Percentiles rank a stretch among this genome's conserved stretches.
Evolutionary conservation across 2,888 invertebrate genomes (phyloP).

Genomic region (Drosophila anceps): DNA sequence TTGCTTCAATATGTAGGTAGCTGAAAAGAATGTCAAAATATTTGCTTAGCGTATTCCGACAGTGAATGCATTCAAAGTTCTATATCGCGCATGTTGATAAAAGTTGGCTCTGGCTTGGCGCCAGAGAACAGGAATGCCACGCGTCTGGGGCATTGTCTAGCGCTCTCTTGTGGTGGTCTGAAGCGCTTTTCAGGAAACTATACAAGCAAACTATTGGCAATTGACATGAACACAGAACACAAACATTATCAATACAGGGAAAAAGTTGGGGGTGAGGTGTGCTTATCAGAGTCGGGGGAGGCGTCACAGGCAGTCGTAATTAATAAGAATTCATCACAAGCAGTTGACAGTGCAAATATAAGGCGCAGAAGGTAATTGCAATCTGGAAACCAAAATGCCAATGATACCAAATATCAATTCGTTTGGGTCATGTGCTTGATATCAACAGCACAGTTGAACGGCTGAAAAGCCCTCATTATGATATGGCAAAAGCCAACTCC

Average conservation of each 20-base stretch:
- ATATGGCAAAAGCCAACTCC: conserved; percentile 31
- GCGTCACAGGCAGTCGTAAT: conserved; percentile 44
- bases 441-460: conserved; percentile 31
- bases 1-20: not conserved
- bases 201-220: conserved; percentile 8
- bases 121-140: conserved; percentile 12
- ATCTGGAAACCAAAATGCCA: conserved; percentile 52
- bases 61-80: conserved; percentile 1
- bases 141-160: conserved; percentile 2
- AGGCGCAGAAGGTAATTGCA: conserved; percentile 41
- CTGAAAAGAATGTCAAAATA: not conserved
- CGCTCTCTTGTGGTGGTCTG: not conserved
- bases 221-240: not conserved
- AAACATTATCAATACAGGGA: not conserved
- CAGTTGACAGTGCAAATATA: conserved; percentile 45
- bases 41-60: not conserved
- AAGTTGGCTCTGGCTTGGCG: conserved; percentile 36
- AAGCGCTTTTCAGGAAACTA: not conserved
- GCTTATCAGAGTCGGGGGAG: conserved; percentile 25
- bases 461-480: conserved; percentile 41
- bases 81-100: conserved; percentile 9
- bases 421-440: conserved; percentile 66
- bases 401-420: conserved; percentile 51
- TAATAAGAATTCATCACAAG: conserved; percentile 68
- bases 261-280: not conserved